Evolutionary conservation across 2,113 vertebrate species (phyloP).

Genomic region (Crotalus tigris): DNA sequence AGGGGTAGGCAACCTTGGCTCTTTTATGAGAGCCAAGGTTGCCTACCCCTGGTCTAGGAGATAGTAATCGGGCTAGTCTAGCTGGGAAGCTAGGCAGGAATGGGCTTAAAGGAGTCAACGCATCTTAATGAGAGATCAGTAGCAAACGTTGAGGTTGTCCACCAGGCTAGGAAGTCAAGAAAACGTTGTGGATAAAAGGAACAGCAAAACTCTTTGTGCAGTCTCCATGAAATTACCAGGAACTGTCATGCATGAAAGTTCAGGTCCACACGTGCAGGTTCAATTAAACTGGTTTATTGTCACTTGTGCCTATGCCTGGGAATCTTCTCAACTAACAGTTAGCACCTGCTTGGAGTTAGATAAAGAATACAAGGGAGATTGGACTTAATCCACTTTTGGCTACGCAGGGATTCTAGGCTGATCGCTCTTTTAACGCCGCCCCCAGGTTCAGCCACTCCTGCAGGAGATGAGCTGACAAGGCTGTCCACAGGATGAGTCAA

Average conservation of each 20-base stretch:
- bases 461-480: neutral
- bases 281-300: neutral
- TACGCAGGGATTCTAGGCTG: neutral
- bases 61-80: neutral
- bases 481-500: neutral
- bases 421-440: neutral
- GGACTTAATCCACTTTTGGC: neutral
- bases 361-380: neutral
- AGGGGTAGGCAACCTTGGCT: too few species aligned
- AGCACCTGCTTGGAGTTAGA: neutral
- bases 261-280: neutral
- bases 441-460: neutral
- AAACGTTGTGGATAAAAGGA: neutral
- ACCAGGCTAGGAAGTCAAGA: neutral
- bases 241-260: neutral
- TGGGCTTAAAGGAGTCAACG: neutral
- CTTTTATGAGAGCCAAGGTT: too few species aligned
- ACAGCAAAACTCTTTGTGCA: neutral
- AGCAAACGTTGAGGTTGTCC: neutral
- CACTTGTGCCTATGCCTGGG: neutral
- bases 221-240: neutral
- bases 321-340: neutral
- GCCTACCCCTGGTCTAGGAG: too few species aligned
- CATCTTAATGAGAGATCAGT: neutral
- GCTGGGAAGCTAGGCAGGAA: neutral